phyloP scores from a whole-genome alignment of 2,888 invertebrate genomes.

The Helleia helle region DNA sequence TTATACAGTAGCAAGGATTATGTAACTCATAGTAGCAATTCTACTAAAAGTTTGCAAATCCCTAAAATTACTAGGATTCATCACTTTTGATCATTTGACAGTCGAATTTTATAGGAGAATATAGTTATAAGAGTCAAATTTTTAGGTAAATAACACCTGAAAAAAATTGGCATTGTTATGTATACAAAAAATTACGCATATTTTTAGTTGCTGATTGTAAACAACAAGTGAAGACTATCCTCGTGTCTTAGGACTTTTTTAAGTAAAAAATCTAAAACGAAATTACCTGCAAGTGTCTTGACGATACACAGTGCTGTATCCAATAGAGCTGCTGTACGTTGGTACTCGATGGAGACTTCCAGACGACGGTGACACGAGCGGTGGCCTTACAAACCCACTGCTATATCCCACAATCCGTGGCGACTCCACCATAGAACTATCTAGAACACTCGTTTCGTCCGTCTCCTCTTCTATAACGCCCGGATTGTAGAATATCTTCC shows the following conservation, averaged over 20 bases:
- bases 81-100: too few species aligned
- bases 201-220: too few species aligned
- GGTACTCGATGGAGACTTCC: constrained; percentile 73
- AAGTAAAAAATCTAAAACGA: neutral
- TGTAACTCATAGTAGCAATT: too few species aligned
- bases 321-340: constrained; percentile 75
- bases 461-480: constrained; percentile 61
- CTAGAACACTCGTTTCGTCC: constrained; percentile 63
- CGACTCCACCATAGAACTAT: constrained; percentile 55
- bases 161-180: neutral
- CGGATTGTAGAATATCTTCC: constrained; percentile 66
- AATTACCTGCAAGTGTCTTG: constrained; percentile 73
- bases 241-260: too few species aligned
- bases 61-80: too few species aligned
- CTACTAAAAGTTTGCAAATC: neutral
- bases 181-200: too few species aligned
- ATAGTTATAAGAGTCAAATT: neutral
- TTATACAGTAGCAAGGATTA: too few species aligned
- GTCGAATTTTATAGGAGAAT: too few species aligned
- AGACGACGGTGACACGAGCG: constrained; percentile 46
- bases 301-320: constrained; percentile 67
- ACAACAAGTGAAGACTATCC: too few species aligned
- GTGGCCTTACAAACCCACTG: constrained; percentile 42
- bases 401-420: constrained; percentile 52
- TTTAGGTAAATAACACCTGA: neutral